A percentile compares a stretch with the other conserved stretches of the same genome.
These are phyloP conservation scores for Petrocephalus sullivani DNA, from an alignment of 2,797 vertebrate genomes.

Conservation along the genomic window DNA sequence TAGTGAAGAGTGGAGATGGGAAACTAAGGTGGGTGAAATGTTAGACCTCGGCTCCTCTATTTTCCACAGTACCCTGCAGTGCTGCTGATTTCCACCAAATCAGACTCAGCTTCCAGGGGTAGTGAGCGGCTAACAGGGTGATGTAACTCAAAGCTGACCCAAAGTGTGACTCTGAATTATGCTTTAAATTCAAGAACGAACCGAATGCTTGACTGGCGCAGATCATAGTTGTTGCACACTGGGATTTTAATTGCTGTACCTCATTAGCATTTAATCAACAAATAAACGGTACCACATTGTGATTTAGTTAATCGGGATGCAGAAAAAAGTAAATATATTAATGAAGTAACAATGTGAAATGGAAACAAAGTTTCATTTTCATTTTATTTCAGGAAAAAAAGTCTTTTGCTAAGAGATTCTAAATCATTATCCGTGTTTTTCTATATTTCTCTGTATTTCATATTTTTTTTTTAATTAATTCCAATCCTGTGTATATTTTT, in stretches of 20 bases:
- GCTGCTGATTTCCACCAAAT: not conserved
- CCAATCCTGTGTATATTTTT: not conserved
- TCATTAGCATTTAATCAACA: constrained; percentile 6
- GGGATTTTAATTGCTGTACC: not conserved
- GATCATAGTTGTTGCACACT: not conserved
- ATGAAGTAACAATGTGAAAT: not conserved
- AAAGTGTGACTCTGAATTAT: not conserved
- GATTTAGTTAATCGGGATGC: constrained; percentile 5
- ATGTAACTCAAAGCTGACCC: constrained; percentile 30
- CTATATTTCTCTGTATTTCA: not conserved
- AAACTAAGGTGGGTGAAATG: not conserved
- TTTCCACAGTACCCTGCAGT: not conserved
- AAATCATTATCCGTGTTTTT: not conserved
- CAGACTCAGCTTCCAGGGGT: not conserved
- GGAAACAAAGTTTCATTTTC: not conserved
- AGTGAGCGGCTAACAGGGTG: not conserved
- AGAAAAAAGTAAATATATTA: not conserved
- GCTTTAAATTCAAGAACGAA: not conserved
- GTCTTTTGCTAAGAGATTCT: not conserved
- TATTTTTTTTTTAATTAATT: not conserved
- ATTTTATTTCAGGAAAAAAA: not conserved
- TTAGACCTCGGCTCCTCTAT: not conserved
- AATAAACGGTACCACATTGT: not conserved
- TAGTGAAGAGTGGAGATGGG: not conserved
- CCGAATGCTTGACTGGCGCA: not conserved